Base-by-base conservation (phyloP, 2,888 invertebrate genomes). In the Rotaria sp. region DNA sequence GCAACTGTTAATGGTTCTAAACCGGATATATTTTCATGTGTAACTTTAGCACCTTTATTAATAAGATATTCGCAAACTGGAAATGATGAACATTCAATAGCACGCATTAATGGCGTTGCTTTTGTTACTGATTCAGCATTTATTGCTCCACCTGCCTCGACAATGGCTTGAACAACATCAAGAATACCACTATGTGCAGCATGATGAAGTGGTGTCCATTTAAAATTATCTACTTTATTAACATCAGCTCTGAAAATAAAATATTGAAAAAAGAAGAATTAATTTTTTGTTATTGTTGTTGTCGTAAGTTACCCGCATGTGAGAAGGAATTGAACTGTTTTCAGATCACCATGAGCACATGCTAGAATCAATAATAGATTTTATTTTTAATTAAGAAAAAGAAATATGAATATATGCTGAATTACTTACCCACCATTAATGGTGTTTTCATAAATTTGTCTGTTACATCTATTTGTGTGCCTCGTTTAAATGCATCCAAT, bases 401-500 rank as follows among this genome's bases (percentile, higher is more conserved):
- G 26, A 26, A n/a, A n/a, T n/a, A n/a, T 80, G 1, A 2, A 11
- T 45, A 45, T 0, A 45, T 10, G 13, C 13, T 3, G 0, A 67
- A 7, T 15, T 10, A 45, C 80, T 80, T 80, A 80, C 80, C 80
- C 45, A 80, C 80, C 91, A 91, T 91, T 26, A 91, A 89, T 2
- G 91, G 91, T 26, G 91, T 91, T 88, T 91, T 91, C 88, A 89
- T 91, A 88, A 89, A 91, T 88, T 90, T 90, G 87, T 91, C 91
- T 41, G 90, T 88, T 0, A 89, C 90, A 87, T 91, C 90, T 0
- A 90, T 90, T 30, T 88, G 88, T 4, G 89, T 88, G 3, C 90
- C 91, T 52, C 88, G 88, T 30, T 88, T 87, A 59, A 91, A 89
- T 0, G 91, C 91, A 87, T 88, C 88, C 87, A 89, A 89, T 85